These are phyloP conservation scores for Sesamia nonagrioides DNA, from an alignment of 1,140 invertebrate species.

Conservation along the genomic window DNA sequence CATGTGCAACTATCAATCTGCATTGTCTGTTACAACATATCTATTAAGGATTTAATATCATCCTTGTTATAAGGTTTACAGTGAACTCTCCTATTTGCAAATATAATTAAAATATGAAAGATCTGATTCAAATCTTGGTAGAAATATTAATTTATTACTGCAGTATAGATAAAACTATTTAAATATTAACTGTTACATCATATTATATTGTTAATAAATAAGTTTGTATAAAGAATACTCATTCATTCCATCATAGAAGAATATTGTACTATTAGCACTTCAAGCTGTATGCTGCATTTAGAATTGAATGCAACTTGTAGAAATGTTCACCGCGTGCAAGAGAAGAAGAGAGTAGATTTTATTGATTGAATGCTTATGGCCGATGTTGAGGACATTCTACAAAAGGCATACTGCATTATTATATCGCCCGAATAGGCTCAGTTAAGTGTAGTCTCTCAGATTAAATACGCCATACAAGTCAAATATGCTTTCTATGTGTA, in stretches of 20 bases:
- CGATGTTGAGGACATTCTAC: no score
- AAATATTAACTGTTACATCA: constrained; percentile 33
- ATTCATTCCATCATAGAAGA: constrained; percentile 47
- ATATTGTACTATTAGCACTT: constrained; percentile 2
- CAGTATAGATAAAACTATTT: constrained; percentile 20
- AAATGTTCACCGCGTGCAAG: background rate
- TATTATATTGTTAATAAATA: constrained; percentile 43
- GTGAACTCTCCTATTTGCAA: no score
- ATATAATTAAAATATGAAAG: background rate
- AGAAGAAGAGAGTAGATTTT: background rate
- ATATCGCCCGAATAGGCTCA: no score
- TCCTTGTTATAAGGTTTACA: no score
- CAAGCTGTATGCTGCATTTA: background rate
- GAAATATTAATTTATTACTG: background rate
- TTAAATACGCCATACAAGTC: no score
- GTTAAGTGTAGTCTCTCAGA: no score
- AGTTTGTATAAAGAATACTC: constrained; percentile 54
- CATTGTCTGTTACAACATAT: no score
- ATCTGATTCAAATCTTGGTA: background rate
- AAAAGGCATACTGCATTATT: no score
- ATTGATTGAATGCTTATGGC: background rate
- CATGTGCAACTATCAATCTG: no score
- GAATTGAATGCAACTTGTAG: background rate
- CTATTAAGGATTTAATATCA: no score
- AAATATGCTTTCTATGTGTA: no score